Base-by-base conservation (phyloP, 2,888 invertebrate species). In the Amblyteles armatorius region DNA sequence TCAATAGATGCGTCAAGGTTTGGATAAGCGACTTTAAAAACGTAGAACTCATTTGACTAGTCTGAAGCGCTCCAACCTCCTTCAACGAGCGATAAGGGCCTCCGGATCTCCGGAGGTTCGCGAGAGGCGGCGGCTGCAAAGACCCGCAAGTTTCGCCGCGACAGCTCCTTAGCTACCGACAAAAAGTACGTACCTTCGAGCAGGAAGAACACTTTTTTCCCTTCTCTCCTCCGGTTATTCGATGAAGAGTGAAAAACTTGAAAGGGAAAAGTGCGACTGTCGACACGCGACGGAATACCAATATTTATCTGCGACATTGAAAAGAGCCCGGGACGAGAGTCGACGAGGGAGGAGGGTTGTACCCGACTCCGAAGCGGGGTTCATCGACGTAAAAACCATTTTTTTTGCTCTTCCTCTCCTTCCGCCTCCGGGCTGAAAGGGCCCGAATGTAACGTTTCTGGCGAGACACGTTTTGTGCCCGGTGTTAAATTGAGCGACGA, bases 261-360 rank as follows among this genome's bases (percentile, higher is more conserved):
- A 52, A 71, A 71, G 50, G 29, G 33, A 71, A 50, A 71, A 71
- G 11, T 2, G 60, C 60, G 16, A 60, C 13, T 29, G 60, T 60
- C 22, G 13, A 11, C 60, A 60, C 29, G 29, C 60, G 16, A 26
- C 22, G 71, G 50, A 71, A 79, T 71, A 22, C 13, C 63, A 63
- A 71, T 79, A 79, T 63, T 71, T 71, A 36, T 79, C 60, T 26
- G 63, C n/a, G 60, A 50, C 33, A 68, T 40, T 26, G 68, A 68
- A 55, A 26, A 50, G 16, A 48, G 55, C 55, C 40, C 36, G 29
- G n/a, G n/a, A 77, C 55, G 33, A 22, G 36, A 9, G 2, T 40
- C 67, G 52, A 44, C 29, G 44, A 26, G 6, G 44, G 2, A 60
- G 22, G 29, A 60, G 60, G 22, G 29, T 16, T 22, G 16, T 29